phyloP scores from a whole-genome alignment of 2,113 vertebrate species.

The Grammomys dolichurus region DNA sequence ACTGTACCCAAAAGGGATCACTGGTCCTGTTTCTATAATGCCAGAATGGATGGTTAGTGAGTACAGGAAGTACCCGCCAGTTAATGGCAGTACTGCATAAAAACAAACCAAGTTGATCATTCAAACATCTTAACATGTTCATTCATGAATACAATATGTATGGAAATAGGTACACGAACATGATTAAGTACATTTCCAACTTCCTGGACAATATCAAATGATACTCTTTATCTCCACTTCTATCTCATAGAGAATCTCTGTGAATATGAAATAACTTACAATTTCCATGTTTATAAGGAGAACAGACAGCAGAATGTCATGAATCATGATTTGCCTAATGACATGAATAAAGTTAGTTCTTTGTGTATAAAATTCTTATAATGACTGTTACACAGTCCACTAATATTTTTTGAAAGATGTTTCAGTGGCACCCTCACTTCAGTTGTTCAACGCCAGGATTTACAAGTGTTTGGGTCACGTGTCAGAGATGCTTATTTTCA shows the following conservation, averaged over 20 bases:
- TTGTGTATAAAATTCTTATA: not conserved
- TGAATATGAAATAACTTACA: not conserved
- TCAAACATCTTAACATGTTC: not conserved
- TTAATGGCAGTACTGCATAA: not conserved
- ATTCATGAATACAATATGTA: not conserved
- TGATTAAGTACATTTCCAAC: not conserved
- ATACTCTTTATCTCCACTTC: not conserved
- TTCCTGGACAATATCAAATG: not conserved
- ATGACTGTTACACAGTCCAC: not conserved
- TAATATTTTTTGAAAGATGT: slow-evolving; percentile 15
- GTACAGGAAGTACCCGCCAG: not conserved
- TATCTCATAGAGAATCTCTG: not conserved
- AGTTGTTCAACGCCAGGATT: not conserved
- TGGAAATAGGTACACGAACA: not conserved
- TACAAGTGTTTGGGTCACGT: not conserved
- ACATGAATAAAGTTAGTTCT: not conserved
- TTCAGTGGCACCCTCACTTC: not conserved
- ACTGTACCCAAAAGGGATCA: not conserved
- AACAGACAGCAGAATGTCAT: not conserved
- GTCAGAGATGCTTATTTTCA: not conserved
- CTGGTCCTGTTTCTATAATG: not conserved
- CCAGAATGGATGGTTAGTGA: not conserved
- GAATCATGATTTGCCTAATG: not conserved
- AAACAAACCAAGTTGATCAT: not conserved
- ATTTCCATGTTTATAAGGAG: not conserved